phyloP scores from a whole-genome alignment of 2,888 invertebrate genomes.

The Troglohyphantes excavatus region DNA sequence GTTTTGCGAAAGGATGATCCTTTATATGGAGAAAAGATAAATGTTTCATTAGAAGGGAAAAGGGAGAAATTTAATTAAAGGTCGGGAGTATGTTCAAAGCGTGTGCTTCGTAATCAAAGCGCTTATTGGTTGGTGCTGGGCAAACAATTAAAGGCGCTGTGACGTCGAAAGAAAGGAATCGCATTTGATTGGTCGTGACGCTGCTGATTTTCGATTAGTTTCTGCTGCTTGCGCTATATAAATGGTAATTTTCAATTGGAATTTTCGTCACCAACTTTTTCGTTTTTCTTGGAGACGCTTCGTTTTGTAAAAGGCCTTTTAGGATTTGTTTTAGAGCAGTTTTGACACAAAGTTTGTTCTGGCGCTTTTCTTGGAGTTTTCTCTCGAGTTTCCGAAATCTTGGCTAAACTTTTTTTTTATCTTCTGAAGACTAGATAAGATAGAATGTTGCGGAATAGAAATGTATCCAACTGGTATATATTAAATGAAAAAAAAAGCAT shows the following conservation, averaged over 20 bases:
- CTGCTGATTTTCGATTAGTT: constrained; percentile 23
- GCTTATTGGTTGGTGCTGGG: constrained; percentile 36
- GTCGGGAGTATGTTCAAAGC: neutral
- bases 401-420: too few relatives aligned
- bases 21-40: constrained; percentile 33
- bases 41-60: constrained; percentile 45
- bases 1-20: constrained; percentile 13
- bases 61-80: constrained; percentile 62
- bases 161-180: constrained; percentile 35
- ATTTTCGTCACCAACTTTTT: neutral
- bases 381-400: neutral
- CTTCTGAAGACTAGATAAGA: too few relatives aligned
- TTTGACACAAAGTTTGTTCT: neutral
- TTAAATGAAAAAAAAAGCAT: too few relatives aligned
- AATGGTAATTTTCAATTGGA: constrained; percentile 45
- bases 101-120: constrained; percentile 31
- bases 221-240: neutral
- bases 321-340: neutral
- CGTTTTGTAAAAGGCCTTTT: too few relatives aligned
- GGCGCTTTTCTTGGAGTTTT: neutral
- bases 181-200: neutral
- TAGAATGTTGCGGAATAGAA: too few relatives aligned
- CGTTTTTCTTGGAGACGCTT: too few relatives aligned
- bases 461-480: too few relatives aligned
- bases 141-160: constrained; percentile 50